Conservation (phyloP, 2,888 invertebrate genomes). For the Therioaphis trifolii region DNA sequence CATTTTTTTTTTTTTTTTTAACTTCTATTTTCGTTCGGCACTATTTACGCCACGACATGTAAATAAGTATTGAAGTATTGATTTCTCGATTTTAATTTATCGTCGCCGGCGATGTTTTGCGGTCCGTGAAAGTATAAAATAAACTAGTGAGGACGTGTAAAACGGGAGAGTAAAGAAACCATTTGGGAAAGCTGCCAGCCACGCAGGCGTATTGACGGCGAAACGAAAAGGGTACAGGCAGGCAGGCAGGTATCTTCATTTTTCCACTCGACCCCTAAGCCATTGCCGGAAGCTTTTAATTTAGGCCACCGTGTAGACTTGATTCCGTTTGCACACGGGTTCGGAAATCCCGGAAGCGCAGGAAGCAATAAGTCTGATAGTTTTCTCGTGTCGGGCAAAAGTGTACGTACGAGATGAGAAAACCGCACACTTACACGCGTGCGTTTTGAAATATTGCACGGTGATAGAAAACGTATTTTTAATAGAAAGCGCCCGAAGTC, state of each 20-base stretch:
- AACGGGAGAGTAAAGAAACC: not conserved
- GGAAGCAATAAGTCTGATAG: constrained; percentile 35
- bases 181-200: constrained; percentile 28
- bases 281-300: constrained; percentile 45
- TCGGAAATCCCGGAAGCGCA: constrained; percentile 16
- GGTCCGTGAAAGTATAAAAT: not conserved
- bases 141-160: not conserved
- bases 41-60: too few species aligned
- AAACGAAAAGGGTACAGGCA: not conserved
- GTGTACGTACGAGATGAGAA: not conserved
- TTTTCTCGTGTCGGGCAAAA: not conserved
- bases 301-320: constrained; percentile 14
- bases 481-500: too few species aligned
- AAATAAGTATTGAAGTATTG: too few species aligned
- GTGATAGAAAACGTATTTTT: not conserved
- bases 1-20: too few species aligned
- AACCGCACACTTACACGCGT: not conserved
- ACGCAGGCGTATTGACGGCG: not conserved
- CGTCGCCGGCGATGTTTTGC: not conserved
- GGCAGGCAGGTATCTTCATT: constrained; percentile 31
- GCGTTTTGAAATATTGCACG: not conserved
- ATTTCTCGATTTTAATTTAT: too few species aligned
- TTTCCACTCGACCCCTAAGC: constrained; percentile 20
- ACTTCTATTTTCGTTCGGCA: too few species aligned
- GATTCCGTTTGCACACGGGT: constrained; percentile 6